Conservation (phyloP, 2,888 invertebrate species). For the Isoperla grammatica region DNA sequence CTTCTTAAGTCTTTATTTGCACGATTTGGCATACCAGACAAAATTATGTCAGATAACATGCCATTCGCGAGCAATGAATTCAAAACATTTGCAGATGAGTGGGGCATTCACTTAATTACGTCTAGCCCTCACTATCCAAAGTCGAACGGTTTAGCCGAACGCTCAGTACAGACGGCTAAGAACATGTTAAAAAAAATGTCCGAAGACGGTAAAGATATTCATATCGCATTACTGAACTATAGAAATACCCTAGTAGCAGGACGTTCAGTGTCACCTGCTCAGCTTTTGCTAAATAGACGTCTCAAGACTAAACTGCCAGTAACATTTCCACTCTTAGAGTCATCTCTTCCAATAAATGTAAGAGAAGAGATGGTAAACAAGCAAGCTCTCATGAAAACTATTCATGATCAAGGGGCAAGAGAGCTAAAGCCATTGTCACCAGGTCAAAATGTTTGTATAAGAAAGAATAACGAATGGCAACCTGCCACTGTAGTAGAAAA, state of each 20-base stretch:
- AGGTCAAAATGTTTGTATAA: too few species aligned
- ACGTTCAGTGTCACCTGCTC: background rate
- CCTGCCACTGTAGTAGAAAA: too few species aligned
- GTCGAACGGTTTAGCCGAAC: constrained; percentile 5
- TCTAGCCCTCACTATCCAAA: constrained; percentile 1
- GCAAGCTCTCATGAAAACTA: too few species aligned
- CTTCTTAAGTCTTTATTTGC: constrained; percentile 1
- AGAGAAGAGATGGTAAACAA: too few species aligned
- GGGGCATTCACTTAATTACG: background rate
- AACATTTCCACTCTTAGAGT: too few species aligned
- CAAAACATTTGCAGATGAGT: background rate
- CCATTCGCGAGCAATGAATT: background rate
- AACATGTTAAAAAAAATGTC: constrained; percentile 1
- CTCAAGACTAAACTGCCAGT: background rate
- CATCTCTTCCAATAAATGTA: too few species aligned
- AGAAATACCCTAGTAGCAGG: constrained; percentile 12
- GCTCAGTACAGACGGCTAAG: background rate
- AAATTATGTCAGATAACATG: background rate
- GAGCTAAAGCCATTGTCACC: too few species aligned
- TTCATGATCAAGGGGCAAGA: too few species aligned
- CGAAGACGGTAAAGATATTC: background rate
- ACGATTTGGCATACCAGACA: constrained; percentile 2
- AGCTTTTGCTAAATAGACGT: background rate
- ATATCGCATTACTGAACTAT: constrained; percentile 8
- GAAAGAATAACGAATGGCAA: too few species aligned